Conservation (phyloP, 2,797 vertebrate genomes). For the Melanogrammus aeglefinus region DNA sequence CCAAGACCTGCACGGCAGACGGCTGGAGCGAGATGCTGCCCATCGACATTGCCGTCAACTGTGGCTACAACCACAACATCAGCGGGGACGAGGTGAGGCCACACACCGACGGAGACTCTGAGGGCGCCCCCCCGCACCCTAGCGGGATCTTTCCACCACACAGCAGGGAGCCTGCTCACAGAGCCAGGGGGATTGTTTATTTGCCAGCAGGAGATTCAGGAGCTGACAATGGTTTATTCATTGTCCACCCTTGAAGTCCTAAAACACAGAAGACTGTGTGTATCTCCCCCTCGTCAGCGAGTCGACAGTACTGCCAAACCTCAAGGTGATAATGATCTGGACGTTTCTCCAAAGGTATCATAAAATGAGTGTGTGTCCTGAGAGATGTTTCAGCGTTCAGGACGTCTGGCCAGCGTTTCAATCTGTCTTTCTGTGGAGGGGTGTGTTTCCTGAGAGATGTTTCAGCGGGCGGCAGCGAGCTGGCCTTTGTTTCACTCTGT, state of each 20-base stretch:
- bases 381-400: neutral
- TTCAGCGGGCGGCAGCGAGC: neutral
- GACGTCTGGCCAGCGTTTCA: too few relatives aligned
- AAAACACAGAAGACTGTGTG: neutral
- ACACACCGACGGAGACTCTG: neutral
- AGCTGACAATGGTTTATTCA: neutral
- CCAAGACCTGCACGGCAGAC: slow-evolving; percentile 82
- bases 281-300: neutral
- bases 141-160: neutral
- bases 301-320: neutral
- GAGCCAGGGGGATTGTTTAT: too few relatives aligned
- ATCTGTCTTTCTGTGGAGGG: too few relatives aligned
- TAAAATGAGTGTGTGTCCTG: neutral
- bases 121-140: slow-evolving; percentile 18
- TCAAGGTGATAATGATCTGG: neutral
- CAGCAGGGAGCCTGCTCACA: neutral
- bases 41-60: slow-evolving; percentile 77
- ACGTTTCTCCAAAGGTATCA: neutral
- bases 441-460: too few relatives aligned
- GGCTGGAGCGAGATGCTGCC: slow-evolving; percentile 87
- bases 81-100: slow-evolving; percentile 71
- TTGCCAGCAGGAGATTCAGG: neutral
- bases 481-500: neutral
- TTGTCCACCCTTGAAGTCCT: neutral
- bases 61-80: slow-evolving; percentile 80